These are phyloP conservation scores for Siniperca undulata DNA, from an alignment of 2,797 vertebrate species.

Conservation along the genomic window DNA sequence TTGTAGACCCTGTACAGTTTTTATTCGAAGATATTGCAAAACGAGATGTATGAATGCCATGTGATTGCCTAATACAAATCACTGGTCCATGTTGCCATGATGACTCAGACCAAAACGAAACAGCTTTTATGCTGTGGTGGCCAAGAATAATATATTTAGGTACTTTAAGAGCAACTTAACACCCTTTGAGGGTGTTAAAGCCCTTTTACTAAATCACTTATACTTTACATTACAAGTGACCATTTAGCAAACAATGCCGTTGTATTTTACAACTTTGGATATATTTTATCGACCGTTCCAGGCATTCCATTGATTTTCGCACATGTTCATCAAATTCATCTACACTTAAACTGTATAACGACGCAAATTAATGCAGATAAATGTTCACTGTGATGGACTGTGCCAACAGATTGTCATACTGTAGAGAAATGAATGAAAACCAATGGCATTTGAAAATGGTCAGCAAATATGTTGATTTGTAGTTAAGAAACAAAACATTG, in stretches of 20 bases:
- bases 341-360: not conserved
- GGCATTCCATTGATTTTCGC: not conserved
- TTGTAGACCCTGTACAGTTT: conserved; percentile 26
- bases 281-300: not conserved
- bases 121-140: not conserved
- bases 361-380: not conserved
- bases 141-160: not conserved
- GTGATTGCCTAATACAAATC: conserved; percentile 23
- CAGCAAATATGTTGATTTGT: not conserved
- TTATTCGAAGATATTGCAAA: conserved; percentile 6
- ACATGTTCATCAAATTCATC: not conserved
- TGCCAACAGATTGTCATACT: not conserved
- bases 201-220: not conserved
- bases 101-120: conserved; percentile 1
- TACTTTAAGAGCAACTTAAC: not conserved
- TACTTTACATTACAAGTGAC: not conserved
- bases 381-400: not conserved
- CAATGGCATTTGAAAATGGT: not conserved
- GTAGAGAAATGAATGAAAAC: not conserved
- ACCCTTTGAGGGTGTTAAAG: too few relatives aligned
- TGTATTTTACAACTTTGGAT: not conserved
- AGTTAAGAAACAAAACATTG: not conserved
- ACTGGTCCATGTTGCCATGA: conserved; percentile 2
- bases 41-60: not conserved
- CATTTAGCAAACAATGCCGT: not conserved